Conservation (phyloP, 2,888 invertebrate species). For the Cylindroiulus punctatus region DNA sequence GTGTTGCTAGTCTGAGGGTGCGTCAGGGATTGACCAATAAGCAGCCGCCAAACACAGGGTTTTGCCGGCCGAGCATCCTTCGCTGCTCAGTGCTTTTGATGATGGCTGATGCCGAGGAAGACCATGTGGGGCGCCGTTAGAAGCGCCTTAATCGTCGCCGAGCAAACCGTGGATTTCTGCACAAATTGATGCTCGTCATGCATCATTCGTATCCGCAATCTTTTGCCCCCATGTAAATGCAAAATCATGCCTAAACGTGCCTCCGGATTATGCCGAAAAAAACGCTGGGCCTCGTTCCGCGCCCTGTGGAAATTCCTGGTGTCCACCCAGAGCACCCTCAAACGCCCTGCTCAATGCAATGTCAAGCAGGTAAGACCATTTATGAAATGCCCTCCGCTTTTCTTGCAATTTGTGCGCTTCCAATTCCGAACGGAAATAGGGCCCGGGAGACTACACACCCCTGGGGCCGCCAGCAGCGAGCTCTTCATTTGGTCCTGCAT, state of each 20-base stretch:
- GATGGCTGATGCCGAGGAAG: slow-evolving; percentile 9
- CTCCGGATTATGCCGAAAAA: slow-evolving; percentile 33
- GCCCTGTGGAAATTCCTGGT: slow-evolving; percentile 49
- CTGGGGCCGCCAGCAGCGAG: no score
- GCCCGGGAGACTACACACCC: no score
- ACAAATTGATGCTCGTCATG: background rate
- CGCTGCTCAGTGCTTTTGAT: background rate
- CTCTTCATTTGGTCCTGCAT: no score
- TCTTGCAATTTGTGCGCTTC: background rate
- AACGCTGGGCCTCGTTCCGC: slow-evolving; percentile 46
- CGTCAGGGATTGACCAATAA: background rate
- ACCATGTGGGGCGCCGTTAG: background rate
- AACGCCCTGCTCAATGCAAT: slow-evolving; percentile 5
- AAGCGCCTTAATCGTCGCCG: background rate
- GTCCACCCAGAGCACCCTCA: slow-evolving; percentile 2
- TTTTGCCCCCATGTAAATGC: background rate
- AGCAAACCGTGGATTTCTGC: background rate
- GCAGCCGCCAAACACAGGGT: background rate
- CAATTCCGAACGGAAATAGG: no score
- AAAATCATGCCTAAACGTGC: slow-evolving; percentile 43
- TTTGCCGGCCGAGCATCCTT: background rate
- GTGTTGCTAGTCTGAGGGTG: slow-evolving; percentile 27
- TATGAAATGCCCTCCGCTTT: background rate
- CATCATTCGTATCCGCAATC: background rate
- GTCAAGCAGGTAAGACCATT: slow-evolving; percentile 42